Base-by-base conservation (phyloP, 1,140 invertebrate species). In the Nilaparvata lugens region DNA sequence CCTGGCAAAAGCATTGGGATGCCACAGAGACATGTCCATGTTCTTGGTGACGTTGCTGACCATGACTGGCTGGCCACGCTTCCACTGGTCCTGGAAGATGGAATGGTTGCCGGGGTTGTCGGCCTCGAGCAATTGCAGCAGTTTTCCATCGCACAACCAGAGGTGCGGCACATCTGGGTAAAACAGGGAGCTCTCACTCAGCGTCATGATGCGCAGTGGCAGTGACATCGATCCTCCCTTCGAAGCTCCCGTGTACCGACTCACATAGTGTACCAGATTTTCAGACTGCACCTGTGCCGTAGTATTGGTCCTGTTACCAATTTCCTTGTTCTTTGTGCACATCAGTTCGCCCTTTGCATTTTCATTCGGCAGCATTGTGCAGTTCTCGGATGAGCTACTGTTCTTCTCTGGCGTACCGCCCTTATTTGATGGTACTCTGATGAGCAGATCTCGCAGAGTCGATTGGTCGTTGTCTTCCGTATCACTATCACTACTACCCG, bases 1-100 rank as follows among this genome's bases (percentile, higher is more conserved):
- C 21, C 83, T 79, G 1, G 84, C 83, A 72, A 98, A 98, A 0
- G 91, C 85, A 62, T 93, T 87, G 0, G 95, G 95, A 68, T 83
- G 86, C 96, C 95, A 98, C 0, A 98, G 74, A 25, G 86, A 80
- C 66, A 82, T 81, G 69, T 92, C 84, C 14, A 97, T 75, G 21
- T 84, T 76, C 62, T 84, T 85, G 11, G 86, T 80, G 14, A 97
- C 86, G 66, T 95, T 91, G 0, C 91, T 94, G n/a, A 98, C 91
- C 70, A 98, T 80, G 2, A 98, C 93, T 4, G 96, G 95, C 73
- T 97, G 90, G 18, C 94, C 94, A 19, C 91, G 82, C 73, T 92
- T 94, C 94, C 94, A 97, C 68, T 96, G 93, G 71, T 97, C 93
- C n/a, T 89, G 86, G 77, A 95, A 97, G 38, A 95, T 84, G 63